Evolutionary conservation across 2,888 invertebrate species (phyloP), one percentile per base, ranked within the genome.

Genomic region (Drosophila siamana): DNA sequence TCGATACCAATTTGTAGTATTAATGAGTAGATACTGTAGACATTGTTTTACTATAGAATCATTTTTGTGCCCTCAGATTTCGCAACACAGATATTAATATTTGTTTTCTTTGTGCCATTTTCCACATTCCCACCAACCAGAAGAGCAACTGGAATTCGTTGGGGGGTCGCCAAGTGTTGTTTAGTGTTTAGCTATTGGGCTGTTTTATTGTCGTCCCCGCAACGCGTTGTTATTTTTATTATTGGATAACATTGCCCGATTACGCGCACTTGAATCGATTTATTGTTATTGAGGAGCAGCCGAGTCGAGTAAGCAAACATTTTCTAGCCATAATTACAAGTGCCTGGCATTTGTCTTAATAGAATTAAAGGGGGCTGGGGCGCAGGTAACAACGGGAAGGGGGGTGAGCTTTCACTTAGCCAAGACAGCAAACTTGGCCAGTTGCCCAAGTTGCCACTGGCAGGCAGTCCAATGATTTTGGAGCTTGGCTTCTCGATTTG

Each of bases 201-300:
- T 57, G 56, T 70, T 70, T 75, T 71, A 65, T 86, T 71, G 63
- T 73, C 62, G 78, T 66, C 74, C 67, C 67, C 67, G 67, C 62
- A 71, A 74, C 77, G 26, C 51, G 66, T 47, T 68, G 69, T 76
- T 82, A 82, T 81, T 84, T 78, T 83, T 86, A 84, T 86, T 86
- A 78, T 81, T 77, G 82, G 79, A 84, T 83, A 85, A 72, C 74
- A 86, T 86, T 72, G 80, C 65, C 77, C 82, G 87, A 83, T 86
- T 85, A 83, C 87, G 82, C 74, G 76, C 82, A 81, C 85, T 87
- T 74, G 76, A 86, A 81, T 83, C 85, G 82, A 85, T 84, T 83
- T 83, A 83, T 83, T 77, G 83, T 83, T 83, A 87, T 83, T 85
- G 83, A 81, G 66, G 74, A 78, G 70, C 59, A 60, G 47, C 40